phyloP scores from a whole-genome alignment of 2,113 vertebrate species.

The Neolamprologus brichardi region DNA sequence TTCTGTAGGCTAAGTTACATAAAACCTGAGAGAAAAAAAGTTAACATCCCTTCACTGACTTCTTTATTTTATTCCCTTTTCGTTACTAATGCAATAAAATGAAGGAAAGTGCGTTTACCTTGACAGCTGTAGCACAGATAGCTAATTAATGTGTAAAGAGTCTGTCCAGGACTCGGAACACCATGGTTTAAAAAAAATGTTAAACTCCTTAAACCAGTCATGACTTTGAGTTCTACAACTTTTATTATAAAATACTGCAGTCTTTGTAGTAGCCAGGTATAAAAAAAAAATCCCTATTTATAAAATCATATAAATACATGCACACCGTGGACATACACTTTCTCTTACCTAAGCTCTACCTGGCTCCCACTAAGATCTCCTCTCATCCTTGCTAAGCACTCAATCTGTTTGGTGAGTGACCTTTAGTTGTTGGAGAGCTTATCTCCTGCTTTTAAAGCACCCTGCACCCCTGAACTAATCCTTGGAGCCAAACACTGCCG shows the following conservation, averaged over 20 bases:
- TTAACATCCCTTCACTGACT: neutral
- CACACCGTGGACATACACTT: neutral
- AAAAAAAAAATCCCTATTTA: neutral
- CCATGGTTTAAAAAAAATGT: fast-evolving
- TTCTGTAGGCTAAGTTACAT: neutral
- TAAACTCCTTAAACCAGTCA: neutral
- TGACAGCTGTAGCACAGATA: neutral
- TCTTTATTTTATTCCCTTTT: neutral
- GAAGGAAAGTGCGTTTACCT: neutral
- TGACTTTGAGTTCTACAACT: neutral
- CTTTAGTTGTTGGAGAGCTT: slow-evolving; percentile 58
- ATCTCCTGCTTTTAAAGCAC: slow-evolving; percentile 45
- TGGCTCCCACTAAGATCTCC: slow-evolving; percentile 20
- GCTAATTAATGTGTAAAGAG: neutral
- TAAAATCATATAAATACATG: neutral
- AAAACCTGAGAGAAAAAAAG: neutral
- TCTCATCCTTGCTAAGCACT: slow-evolving; percentile 51
- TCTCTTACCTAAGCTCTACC: neutral
- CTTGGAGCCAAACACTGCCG: slow-evolving; percentile 33
- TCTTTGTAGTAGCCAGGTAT: neutral
- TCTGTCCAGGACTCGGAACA: neutral
- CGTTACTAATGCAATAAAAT: neutral
- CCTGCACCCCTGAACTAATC: slow-evolving; percentile 48
- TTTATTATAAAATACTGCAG: neutral
- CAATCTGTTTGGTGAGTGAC: slow-evolving; percentile 60